phyloP scores from a whole-genome alignment of 2,888 invertebrate genomes.

The Buathra laborator region DNA sequence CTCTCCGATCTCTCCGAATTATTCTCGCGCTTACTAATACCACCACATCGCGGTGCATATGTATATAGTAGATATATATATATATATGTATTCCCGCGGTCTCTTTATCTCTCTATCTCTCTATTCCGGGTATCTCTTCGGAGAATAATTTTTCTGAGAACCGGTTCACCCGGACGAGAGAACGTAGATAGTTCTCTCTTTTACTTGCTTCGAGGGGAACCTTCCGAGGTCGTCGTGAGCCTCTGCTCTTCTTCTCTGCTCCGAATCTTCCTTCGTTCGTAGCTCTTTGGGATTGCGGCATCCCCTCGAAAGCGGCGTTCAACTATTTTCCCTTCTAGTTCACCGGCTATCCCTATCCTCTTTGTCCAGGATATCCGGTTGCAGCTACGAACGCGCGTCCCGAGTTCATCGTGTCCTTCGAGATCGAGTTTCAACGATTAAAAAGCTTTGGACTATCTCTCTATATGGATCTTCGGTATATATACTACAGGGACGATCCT shows the following conservation, averaged over 20 bases:
- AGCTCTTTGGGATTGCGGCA: conserved; percentile 24
- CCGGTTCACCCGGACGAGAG: conserved; percentile 63
- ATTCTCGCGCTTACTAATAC: conserved; percentile 17
- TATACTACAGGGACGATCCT: background rate
- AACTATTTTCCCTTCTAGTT: conserved; percentile 22
- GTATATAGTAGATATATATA: background rate
- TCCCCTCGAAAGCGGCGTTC: conserved; percentile 15
- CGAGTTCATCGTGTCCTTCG: conserved; percentile 23
- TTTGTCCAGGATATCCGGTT: conserved; percentile 68
- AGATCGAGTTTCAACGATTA: conserved; percentile 48
- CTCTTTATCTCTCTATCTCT: conserved; percentile 48
- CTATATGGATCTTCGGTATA: background rate
- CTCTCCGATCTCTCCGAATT: conserved; percentile 18
- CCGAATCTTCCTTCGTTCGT: conserved; percentile 22
- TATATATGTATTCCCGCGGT: background rate
- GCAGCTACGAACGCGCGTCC: conserved; percentile 16
- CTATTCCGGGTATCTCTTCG: conserved; percentile 70
- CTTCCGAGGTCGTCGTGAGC: conserved; percentile 65
- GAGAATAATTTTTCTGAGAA: conserved; percentile 67
- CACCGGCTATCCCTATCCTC: conserved; percentile 23
- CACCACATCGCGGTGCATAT: background rate
- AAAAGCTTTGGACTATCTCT: background rate
- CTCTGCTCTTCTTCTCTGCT: conserved; percentile 12
- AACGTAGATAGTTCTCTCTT: conserved; percentile 19
- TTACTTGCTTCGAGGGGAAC: conserved; percentile 58